phyloP scores from a whole-genome alignment of 2,888 invertebrate genomes.

The Aelia acuminata region DNA sequence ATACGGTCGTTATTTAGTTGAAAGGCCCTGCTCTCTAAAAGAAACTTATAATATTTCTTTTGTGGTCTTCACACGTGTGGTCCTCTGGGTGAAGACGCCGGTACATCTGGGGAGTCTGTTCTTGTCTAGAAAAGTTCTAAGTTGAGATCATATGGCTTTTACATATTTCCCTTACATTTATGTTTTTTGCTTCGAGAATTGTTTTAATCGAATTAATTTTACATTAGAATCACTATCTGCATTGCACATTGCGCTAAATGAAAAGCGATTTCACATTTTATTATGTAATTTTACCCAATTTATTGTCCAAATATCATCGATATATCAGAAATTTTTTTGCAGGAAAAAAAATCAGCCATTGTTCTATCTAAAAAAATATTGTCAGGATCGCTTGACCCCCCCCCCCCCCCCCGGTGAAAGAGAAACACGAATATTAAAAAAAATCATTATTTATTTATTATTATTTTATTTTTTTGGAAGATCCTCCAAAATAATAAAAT shows the following conservation, averaged over 20 bases:
- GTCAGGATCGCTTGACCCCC: no score
- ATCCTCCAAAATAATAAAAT: not conserved
- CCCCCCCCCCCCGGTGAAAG: no score
- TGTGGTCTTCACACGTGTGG: not conserved
- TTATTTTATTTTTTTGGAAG: not conserved
- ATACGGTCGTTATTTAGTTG: not conserved
- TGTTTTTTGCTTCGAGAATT: not conserved
- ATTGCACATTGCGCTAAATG: no score
- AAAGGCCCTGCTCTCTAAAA: conserved; percentile 1
- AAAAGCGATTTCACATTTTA: no score
- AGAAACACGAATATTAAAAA: not conserved
- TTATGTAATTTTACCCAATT: no score
- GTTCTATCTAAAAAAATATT: no score
- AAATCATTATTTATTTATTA: not conserved
- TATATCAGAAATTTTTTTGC: no score
- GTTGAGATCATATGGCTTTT: not conserved
- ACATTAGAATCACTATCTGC: no score
- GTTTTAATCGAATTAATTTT: no score
- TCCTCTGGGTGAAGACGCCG: not conserved
- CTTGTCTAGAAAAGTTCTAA: not conserved
- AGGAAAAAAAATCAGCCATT: no score
- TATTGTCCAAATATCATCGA: no score
- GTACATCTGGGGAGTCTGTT: not conserved
- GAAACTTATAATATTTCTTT: conserved; percentile 38
- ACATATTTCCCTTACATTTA: not conserved